Evolutionary conservation across 1,140 invertebrate genomes (phyloP), one percentile per base, ranked within the genome.

Genomic region (Solen grandis): DNA sequence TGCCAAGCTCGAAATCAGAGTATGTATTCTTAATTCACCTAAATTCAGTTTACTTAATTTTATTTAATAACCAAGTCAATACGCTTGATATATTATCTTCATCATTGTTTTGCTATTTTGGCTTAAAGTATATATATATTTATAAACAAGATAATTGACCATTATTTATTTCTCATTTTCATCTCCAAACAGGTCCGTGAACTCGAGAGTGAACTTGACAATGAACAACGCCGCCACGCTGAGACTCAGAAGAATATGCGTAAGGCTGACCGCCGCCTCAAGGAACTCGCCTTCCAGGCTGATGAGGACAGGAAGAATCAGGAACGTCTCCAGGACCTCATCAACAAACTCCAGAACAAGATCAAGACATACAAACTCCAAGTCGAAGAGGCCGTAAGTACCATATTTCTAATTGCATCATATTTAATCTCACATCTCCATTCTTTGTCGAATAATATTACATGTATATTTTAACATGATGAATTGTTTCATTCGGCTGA

Each of bases 281-380:
- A 94, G 84, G 94, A 94, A 86, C 87, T 95, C 59, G 97, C 96
- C 94, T 99, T 99, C 96, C 93, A 93, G 75, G 66, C 87, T 74
- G 98, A 99, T 88, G 98, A 99, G 92, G 97, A 99, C 93, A 96
- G 97, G 92, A 99, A 99, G 95, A 98, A 98, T 94, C 97, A 98
- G 93, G 97, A 99, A 92, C 96, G 97, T 90, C 97, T 99, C 95
- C 97, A 99, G 93, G 98, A 99, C 93, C 95, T 99, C 84, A 97
- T 99, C 87, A 98, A 99, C 94, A 99, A 99, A 95, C 95, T 99
- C 74, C 98, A 99, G 94, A 96, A 97, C 93, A 99, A 99, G 95
- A 98, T 99, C 94, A 99, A 99, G 95, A 97, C 97, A 84, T 99
- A 99, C 96, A 99, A 99, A 96, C 96, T 97, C 94, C 98, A 99